These are phyloP conservation scores for Galaxias olidus DNA, from an alignment of 2,797 vertebrate species.

Conservation along the genomic window DNA sequence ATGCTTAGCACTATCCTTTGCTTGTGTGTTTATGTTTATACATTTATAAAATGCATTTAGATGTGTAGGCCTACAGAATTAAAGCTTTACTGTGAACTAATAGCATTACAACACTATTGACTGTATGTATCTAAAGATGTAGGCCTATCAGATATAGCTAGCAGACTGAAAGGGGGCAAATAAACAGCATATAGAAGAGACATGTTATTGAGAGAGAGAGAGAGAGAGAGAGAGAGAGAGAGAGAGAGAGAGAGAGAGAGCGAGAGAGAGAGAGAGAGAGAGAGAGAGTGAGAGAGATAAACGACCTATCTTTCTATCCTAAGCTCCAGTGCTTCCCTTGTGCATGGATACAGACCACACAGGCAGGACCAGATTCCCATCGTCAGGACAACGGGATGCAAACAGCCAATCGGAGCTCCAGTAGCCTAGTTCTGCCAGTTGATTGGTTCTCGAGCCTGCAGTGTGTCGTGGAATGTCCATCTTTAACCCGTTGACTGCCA, in stretches of 20 bases:
- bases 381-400: conserved; percentile 69
- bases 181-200: no score
- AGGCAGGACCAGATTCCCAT: conserved; percentile 67
- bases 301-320: conserved; percentile 58
- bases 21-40: no score
- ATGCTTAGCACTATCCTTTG: no score
- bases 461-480: conserved; percentile 73
- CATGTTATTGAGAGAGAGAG: neutral
- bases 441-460: conserved; percentile 63
- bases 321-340: conserved; percentile 55
- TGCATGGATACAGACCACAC: conserved; percentile 78
- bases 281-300: neutral
- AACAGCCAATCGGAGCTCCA: conserved; percentile 64
- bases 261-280: conserved; percentile 1
- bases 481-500: conserved; percentile 67
- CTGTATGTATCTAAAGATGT: no score
- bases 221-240: neutral
- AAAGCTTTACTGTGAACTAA: no score
- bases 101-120: no score
- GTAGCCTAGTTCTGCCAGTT: conserved; percentile 37
- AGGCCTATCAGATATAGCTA: no score
- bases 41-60: no score
- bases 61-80: no score
- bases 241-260: neutral
- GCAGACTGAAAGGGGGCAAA: no score